Percentiles rank a stretch among this genome's conserved stretches.
Conservation (phyloP, 2,888 invertebrate genomes). For the Drosophila nr. perissopoda region DNA sequence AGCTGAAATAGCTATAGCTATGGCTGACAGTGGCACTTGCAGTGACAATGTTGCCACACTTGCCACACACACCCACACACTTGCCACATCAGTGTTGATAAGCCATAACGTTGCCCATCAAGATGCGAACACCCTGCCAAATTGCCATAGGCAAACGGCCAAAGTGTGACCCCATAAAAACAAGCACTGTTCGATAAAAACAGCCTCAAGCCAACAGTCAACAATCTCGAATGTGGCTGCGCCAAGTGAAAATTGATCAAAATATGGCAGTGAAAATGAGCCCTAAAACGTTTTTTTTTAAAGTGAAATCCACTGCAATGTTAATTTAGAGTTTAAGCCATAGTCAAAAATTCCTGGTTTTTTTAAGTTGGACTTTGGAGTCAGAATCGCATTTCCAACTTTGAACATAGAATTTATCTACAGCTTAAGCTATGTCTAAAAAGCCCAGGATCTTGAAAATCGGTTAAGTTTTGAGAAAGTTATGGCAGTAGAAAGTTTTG, state of each 20-base stretch:
- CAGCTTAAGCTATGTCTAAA: not conserved
- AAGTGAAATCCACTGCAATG: not conserved
- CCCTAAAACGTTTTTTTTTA: not conserved
- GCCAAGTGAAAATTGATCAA: not conserved
- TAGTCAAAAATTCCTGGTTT: rapidly evolving
- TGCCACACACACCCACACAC: slow-evolving; percentile 2
- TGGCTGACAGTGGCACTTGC: slow-evolving; percentile 29
- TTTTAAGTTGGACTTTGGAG: not conserved
- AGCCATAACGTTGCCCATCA: slow-evolving; percentile 24
- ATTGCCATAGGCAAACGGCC: slow-evolving; percentile 16
- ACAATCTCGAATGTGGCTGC: not conserved
- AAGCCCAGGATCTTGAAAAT: not conserved
- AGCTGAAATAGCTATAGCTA: slow-evolving; percentile 8
- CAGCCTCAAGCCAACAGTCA: not conserved
- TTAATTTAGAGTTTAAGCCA: not conserved
- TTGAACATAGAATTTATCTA: not conserved
- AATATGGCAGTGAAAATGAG: not conserved
- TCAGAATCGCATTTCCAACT: not conserved
- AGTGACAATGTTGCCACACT: slow-evolving; percentile 29
- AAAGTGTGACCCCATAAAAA: slow-evolving; percentile 5
- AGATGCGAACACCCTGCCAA: slow-evolving; percentile 15
- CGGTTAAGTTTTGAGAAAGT: slow-evolving; percentile 9
- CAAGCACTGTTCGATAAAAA: slow-evolving; percentile 1
- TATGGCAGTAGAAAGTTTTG: not conserved
- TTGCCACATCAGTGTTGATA: slow-evolving; percentile 26